Base-by-base conservation (phyloP, 2,888 invertebrate species). In the Eupithecia tripunctaria region DNA sequence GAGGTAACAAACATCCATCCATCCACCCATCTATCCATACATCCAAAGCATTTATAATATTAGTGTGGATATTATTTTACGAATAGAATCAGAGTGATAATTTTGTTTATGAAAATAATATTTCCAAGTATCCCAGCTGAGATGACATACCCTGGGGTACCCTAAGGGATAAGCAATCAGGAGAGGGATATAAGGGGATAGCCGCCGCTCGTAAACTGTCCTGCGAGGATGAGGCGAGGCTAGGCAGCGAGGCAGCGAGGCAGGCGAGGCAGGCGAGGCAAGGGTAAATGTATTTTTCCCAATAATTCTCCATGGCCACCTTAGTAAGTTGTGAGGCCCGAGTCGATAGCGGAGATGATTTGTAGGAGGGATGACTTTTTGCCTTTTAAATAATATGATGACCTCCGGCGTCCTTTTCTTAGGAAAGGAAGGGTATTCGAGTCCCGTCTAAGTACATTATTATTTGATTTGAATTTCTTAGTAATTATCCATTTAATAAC, bases 121-220 rank as follows among this genome's bases (percentile, higher is more conserved):
- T 6, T 29, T 29, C 29, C 32, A 64, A 47, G 18, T 51, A 47
- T 59, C 25, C 64, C 14, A 67, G 68, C 74, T 70, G 67, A 6
- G 29, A 36, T 0, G 12, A 1, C 15, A 4, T 29, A 10, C 27
- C 6, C 36, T 21, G 60, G 10, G 32, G 77, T 80, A 81, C 85
- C 80, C 81, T 77, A 67, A 81, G 89, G 89, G 88, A 83, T 81
- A 91, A 86, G 91, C 93, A 93, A 93, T 93, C 93, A 92, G 86
- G 88, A 80, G 78, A 70, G 86, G 92, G 91, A 89, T 92, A 91
- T 92, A 93, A 93, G 91, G 88, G 92, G 92, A 90, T 56, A 56
- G 90, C 87, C 88, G 62, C 63, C 77, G 77, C 81, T 91, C 93
- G 89, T 93, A 93, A 93, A 93, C 86, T 91, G 72, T 70, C 77